Conservation (phyloP, 1,140 invertebrate genomes). For the Hypothenemus hampei region DNA sequence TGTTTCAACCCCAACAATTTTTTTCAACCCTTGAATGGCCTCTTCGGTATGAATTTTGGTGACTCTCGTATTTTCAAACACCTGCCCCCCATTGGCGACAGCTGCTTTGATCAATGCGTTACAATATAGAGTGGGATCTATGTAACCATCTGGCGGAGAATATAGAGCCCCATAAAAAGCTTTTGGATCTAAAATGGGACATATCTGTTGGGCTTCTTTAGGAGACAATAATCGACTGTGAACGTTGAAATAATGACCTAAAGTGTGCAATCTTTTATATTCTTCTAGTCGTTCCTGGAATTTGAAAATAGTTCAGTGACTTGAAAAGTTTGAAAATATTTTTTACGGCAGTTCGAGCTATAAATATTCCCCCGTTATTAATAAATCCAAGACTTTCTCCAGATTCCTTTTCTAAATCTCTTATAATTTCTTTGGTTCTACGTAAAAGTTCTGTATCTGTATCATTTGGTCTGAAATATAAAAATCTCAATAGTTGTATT, state of each 20-base stretch:
- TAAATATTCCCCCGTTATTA: slow-evolving; percentile 83
- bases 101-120: slow-evolving; percentile 67
- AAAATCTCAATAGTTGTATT: neutral
- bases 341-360: slow-evolving; percentile 67
- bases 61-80: slow-evolving; percentile 73
- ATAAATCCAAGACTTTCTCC: slow-evolving; percentile 78
- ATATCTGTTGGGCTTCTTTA: slow-evolving; percentile 68
- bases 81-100: slow-evolving; percentile 61
- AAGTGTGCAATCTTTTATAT: slow-evolving; percentile 73
- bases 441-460: slow-evolving; percentile 72
- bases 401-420: slow-evolving; percentile 68
- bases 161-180: slow-evolving; percentile 72
- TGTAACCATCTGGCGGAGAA: slow-evolving; percentile 72
- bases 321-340: slow-evolving; percentile 4
- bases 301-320: neutral
- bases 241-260: slow-evolving; percentile 71
- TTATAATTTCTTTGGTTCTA: slow-evolving; percentile 62
- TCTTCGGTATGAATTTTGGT: slow-evolving; percentile 54
- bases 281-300: slow-evolving; percentile 72
- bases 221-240: slow-evolving; percentile 68
- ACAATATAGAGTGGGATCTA: slow-evolving; percentile 78
- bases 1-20: slow-evolving; percentile 71
- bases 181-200: slow-evolving; percentile 70
- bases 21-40: slow-evolving; percentile 51
- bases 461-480: slow-evolving; percentile 57